phyloP scores from a whole-genome alignment of 2,113 vertebrate genomes.

The Amazona vittata region DNA sequence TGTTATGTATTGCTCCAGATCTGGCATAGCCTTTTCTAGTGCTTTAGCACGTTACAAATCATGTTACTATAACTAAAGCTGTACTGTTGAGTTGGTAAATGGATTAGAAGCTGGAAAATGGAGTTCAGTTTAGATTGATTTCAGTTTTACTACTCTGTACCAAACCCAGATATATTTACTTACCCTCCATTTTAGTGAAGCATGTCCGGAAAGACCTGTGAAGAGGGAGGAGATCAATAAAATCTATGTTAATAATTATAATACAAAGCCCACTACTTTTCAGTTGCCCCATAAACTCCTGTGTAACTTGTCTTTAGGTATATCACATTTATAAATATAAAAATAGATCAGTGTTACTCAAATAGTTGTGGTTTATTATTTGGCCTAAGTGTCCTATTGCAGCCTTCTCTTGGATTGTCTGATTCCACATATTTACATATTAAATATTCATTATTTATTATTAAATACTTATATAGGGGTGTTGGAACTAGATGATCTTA shows the following conservation, averaged over 20 bases:
- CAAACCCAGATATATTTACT: constrained; percentile 6
- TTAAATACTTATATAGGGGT: not conserved
- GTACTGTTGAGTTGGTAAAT: not conserved
- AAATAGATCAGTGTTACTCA: not conserved
- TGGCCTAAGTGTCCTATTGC: not conserved
- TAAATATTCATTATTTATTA: not conserved
- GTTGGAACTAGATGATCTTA: not conserved
- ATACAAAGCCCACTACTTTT: not conserved
- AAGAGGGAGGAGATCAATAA: not conserved
- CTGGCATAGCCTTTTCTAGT: not conserved
- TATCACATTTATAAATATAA: not conserved
- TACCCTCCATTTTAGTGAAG: not conserved
- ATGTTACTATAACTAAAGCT: not conserved
- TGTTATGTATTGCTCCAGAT: not conserved
- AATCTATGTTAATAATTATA: not conserved
- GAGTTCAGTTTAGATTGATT: not conserved
- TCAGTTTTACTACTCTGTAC: not conserved
- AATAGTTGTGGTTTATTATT: not conserved
- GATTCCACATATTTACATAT: not conserved
- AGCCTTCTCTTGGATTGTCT: not conserved
- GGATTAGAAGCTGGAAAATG: not conserved
- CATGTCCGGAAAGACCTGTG: not conserved
- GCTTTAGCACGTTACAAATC: not conserved
- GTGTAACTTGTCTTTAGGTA: not conserved
- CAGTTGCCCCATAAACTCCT: not conserved